Conservation (phyloP, 2,888 invertebrate species). For the Macaria liturata region DNA sequence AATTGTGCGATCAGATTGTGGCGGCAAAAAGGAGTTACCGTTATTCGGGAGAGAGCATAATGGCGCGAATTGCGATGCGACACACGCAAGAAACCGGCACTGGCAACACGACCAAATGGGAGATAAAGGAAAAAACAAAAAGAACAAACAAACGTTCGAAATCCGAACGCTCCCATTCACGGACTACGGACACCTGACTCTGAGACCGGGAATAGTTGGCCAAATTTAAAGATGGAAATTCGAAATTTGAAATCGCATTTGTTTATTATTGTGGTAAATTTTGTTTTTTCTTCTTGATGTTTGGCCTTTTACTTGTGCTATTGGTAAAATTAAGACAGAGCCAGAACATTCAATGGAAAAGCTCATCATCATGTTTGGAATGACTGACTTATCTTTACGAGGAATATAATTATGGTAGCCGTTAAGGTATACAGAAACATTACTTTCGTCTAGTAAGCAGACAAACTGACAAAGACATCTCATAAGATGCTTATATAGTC, state of each 20-base stretch:
- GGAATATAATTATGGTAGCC: no score
- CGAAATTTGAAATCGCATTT: constrained; percentile 23
- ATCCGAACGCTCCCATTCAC: constrained; percentile 65
- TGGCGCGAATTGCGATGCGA: constrained; percentile 68
- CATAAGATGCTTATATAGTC: no score
- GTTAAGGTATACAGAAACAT: no score
- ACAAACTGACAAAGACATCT: no score
- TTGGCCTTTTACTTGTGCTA: no score
- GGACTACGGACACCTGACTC: constrained; percentile 58
- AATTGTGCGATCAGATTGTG: constrained; percentile 67
- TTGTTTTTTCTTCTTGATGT: no score
- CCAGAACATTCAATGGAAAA: no score
- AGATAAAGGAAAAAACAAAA: constrained; percentile 49
- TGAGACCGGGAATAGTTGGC: constrained; percentile 30
- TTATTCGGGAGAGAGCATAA: constrained; percentile 56
- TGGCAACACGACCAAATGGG: constrained; percentile 61
- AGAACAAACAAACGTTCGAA: constrained; percentile 72
- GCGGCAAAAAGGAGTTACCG: constrained; percentile 71
- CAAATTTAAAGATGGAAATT: constrained; percentile 24
- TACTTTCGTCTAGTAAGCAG: no score
- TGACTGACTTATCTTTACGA: no score
- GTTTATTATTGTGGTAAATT: no score
- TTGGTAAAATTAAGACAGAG: no score
- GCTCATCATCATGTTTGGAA: no score
- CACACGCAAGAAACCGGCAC: constrained; percentile 61